Conservation (phyloP, 2,888 invertebrate genomes). For the Sepioteuthis lessoniana region DNA sequence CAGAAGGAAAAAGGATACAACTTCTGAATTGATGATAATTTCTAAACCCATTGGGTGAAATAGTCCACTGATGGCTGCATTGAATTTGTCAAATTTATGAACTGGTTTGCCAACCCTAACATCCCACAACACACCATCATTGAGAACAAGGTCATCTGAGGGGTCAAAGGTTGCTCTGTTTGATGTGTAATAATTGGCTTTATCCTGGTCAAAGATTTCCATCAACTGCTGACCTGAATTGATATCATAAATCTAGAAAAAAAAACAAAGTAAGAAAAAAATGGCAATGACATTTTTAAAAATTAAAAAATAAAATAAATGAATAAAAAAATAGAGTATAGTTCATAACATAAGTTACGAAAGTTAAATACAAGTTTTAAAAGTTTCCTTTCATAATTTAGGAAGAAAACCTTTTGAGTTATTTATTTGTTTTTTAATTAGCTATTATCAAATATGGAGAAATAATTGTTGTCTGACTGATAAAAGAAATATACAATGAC, state of each 20-base stretch:
- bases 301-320: not conserved
- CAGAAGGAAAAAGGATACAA: conserved; percentile 73
- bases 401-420: too few relatives aligned
- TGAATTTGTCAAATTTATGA: conserved; percentile 97
- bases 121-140: conserved; percentile 97
- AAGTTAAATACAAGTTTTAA: too few relatives aligned
- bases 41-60: conserved; percentile 97
- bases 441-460: too few relatives aligned
- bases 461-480: too few relatives aligned
- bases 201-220: conserved; percentile 83
- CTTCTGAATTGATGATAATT: conserved; percentile 97
- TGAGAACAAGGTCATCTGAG: conserved; percentile 93
- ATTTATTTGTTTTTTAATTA: too few relatives aligned
- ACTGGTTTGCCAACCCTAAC: conserved; percentile 88
- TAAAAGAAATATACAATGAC: too few relatives aligned
- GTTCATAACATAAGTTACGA: too few relatives aligned
- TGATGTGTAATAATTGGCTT: conserved; percentile 93
- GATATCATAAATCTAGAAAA: conserved; percentile 87
- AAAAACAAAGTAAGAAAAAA: conserved; percentile 50
- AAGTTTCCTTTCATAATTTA: too few relatives aligned
- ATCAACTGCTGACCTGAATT: conserved; percentile 84
- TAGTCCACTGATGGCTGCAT: conserved; percentile 93
- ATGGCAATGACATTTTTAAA: not conserved
- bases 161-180: conserved; percentile 96
- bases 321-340: too few relatives aligned